Evolutionary conservation across 1,140 invertebrate species (phyloP).

Genomic region (Artemia franciscana): DNA sequence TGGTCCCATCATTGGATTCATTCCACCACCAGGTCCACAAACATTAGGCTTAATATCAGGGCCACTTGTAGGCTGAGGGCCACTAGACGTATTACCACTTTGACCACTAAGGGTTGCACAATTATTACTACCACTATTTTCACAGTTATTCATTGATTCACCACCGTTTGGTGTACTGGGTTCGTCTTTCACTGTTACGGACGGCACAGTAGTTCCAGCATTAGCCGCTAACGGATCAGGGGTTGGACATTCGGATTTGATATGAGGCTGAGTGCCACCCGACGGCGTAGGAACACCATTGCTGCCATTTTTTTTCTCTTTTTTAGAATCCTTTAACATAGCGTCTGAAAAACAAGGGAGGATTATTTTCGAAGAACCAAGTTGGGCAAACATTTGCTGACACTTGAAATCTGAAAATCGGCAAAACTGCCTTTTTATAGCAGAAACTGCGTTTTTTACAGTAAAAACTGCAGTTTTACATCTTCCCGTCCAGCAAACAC

Average conservation of each 20-base stretch:
- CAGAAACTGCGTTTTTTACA: neutral
- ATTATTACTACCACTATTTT: neutral
- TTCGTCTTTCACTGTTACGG: neutral
- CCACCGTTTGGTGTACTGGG: neutral
- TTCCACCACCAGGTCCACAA: neutral
- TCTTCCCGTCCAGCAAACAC: neutral
- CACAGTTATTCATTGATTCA: neutral
- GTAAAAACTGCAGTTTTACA: neutral
- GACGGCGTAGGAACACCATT: neutral
- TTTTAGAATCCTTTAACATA: neutral
- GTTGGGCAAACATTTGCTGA: neutral
- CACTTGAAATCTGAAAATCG: neutral
- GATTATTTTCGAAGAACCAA: neutral
- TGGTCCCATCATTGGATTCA: neutral
- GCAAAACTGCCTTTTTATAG: neutral
- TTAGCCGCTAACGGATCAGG: neutral
- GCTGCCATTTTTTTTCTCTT: neutral
- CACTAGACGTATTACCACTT: too few species aligned
- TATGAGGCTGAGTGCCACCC: neutral
- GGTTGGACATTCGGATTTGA: neutral
- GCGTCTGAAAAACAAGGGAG: neutral
- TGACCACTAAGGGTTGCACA: neutral
- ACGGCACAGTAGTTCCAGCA: neutral
- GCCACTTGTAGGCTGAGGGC: too few species aligned
- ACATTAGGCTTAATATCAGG: neutral